These are phyloP conservation scores for Diaperis boleti DNA, from an alignment of 2,888 invertebrate genomes.

Conservation along the genomic window DNA sequence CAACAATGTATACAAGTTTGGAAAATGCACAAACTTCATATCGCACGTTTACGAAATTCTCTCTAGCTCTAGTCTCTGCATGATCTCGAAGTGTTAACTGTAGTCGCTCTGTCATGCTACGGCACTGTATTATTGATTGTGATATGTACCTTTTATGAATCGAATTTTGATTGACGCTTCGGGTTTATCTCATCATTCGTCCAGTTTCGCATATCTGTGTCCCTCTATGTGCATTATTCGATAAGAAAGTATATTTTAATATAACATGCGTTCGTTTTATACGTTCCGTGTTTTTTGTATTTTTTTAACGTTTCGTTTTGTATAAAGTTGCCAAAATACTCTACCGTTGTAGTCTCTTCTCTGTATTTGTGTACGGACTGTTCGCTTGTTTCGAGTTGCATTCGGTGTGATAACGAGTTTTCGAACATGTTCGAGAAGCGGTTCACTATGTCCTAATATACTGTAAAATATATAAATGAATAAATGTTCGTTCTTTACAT, in stretches of 20 bases:
- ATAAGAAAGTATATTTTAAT: slow-evolving; percentile 36
- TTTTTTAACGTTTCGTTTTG: slow-evolving; percentile 26
- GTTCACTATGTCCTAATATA: slow-evolving; percentile 40
- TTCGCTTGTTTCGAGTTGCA: slow-evolving; percentile 19
- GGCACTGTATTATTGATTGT: slow-evolving; percentile 34
- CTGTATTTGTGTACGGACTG: neutral
- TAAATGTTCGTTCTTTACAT: slow-evolving; percentile 48
- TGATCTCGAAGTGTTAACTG: slow-evolving; percentile 24
- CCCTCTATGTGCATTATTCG: slow-evolving; percentile 43
- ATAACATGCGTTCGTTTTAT: slow-evolving; percentile 14
- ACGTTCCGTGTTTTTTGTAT: slow-evolving; percentile 8
- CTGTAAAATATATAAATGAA: slow-evolving; percentile 33
- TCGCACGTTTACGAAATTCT: slow-evolving; percentile 32
- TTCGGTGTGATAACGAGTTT: slow-evolving; percentile 28
- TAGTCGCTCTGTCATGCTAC: slow-evolving; percentile 22
- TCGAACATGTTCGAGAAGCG: slow-evolving; percentile 20
- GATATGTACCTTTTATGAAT: slow-evolving; percentile 31
- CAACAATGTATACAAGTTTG: slow-evolving; percentile 15
- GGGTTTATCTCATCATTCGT: slow-evolving; percentile 38
- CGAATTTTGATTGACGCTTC: slow-evolving; percentile 35
- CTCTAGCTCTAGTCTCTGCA: slow-evolving; percentile 15
- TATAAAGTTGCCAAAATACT: slow-evolving; percentile 35
- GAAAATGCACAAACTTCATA: slow-evolving; percentile 38
- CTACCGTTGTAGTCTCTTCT: slow-evolving; percentile 6
- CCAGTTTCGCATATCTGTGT: slow-evolving; percentile 45